phyloP scores from a whole-genome alignment of 53 echinoderm and acorn worm species.

The Holothuria leucospilota region DNA sequence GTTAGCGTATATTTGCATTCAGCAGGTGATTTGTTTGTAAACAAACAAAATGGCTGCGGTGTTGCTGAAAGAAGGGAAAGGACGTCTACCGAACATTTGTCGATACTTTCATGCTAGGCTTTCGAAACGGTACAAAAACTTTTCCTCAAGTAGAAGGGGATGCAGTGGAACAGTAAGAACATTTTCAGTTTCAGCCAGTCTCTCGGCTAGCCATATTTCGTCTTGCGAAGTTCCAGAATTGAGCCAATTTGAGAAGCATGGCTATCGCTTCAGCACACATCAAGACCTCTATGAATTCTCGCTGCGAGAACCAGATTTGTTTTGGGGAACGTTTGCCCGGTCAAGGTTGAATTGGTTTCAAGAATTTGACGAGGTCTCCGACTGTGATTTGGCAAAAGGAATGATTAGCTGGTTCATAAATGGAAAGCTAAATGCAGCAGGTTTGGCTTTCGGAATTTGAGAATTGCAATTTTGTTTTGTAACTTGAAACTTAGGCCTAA shows the following conservation, averaged over 20 bases:
- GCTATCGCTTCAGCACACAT: constrained; percentile 74
- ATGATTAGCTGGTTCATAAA: constrained; percentile 87
- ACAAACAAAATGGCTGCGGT: no score
- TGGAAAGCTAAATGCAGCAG: constrained; percentile 91
- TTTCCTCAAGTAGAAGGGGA: no score
- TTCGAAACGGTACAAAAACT: no score
- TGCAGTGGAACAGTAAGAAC: not conserved
- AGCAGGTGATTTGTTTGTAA: no score
- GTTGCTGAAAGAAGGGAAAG: no score
- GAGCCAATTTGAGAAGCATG: constrained; percentile 71
- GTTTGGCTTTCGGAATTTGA: constrained; percentile 35
- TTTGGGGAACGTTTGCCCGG: constrained; percentile 91
- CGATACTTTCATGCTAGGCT: no score
- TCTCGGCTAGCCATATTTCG: constrained; percentile 66
- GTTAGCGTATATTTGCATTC: no score
- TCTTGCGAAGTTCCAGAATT: constrained; percentile 89
- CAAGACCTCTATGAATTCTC: constrained; percentile 84
- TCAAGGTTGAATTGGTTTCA: constrained; percentile 82
- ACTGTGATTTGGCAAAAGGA: constrained; percentile 80
- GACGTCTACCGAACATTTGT: no score
- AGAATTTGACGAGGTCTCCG: constrained; percentile 83
- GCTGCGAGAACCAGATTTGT: constrained; percentile 79
- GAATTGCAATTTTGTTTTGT: no score
- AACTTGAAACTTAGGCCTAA: no score
- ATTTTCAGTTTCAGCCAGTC: constrained; percentile 17